Evolutionary conservation across 2,888 invertebrate species (phyloP).

Genomic region (Cheilosia vernalis): DNA sequence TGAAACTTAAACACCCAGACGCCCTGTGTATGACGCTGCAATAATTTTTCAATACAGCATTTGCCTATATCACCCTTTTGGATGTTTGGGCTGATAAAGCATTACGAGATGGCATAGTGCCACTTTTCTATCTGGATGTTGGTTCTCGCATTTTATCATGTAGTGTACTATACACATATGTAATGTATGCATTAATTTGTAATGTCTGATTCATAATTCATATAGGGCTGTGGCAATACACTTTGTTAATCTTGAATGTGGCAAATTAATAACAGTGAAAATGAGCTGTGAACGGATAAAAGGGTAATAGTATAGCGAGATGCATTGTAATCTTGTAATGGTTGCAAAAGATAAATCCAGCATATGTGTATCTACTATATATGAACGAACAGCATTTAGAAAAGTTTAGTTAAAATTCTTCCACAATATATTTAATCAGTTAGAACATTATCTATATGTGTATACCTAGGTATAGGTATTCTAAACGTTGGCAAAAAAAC

Average conservation of each 20-base stretch:
- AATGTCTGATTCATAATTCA: slow-evolving; percentile 5
- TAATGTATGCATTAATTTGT: neutral
- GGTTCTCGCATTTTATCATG: slow-evolving; percentile 12
- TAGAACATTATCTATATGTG: too few relatives aligned
- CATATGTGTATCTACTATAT: neutral
- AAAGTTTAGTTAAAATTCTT: too few relatives aligned
- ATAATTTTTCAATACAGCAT: slow-evolving; percentile 17
- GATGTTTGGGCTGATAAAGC: slow-evolving; percentile 1
- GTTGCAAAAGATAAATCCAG: neutral
- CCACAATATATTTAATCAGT: too few relatives aligned
- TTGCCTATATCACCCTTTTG: slow-evolving; percentile 12
- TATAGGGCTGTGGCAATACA: neutral
- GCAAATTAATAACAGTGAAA: slow-evolving; percentile 15
- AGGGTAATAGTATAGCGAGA: neutral
- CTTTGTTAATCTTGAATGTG: neutral
- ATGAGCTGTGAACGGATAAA: slow-evolving; percentile 14
- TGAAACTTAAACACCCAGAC: too few relatives aligned
- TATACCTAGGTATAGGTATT: too few relatives aligned
- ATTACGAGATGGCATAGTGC: slow-evolving; percentile 17
- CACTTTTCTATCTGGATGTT: neutral
- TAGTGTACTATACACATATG: neutral
- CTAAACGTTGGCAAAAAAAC: too few relatives aligned
- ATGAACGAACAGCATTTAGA: too few relatives aligned
- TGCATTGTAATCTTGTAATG: neutral
- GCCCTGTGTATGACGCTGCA: slow-evolving; percentile 5